phyloP scores from a whole-genome alignment of 2,797 vertebrate species.

The Pipistrellus kuhlii region DNA sequence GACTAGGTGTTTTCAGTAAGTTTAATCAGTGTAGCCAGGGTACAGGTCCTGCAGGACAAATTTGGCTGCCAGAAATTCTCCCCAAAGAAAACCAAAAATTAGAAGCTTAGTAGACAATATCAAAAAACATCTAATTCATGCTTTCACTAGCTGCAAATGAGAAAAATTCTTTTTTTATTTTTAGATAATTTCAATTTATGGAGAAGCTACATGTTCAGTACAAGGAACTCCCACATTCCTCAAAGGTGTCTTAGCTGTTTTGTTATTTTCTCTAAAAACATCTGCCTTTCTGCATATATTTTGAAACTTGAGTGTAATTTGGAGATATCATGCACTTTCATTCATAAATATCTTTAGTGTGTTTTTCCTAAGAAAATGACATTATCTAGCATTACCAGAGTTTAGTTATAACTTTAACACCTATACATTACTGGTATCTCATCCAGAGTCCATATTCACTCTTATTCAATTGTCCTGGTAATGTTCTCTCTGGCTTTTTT shows the following conservation, averaged over 20 bases:
- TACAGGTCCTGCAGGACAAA: not conserved
- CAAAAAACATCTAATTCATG: not conserved
- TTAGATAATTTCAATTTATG: not conserved
- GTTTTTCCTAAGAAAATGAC: not conserved
- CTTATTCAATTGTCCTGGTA: not conserved
- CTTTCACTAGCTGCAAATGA: not conserved
- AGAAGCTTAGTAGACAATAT: not conserved
- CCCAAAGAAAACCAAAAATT: not conserved
- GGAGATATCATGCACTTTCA: not conserved
- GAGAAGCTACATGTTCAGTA: not conserved
- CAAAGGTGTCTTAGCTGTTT: not conserved
- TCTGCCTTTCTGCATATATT: not conserved
- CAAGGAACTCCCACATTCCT: not conserved
- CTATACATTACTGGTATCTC: not conserved
- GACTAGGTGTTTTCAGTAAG: not conserved
- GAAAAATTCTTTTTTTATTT: not conserved
- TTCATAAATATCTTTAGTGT: not conserved
- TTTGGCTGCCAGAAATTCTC: not conserved
- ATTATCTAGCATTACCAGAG: not conserved
- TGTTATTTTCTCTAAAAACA: not conserved
- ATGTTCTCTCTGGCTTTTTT: not conserved
- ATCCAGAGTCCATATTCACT: not conserved
- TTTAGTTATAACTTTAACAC: not conserved
- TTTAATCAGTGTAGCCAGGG: not conserved
- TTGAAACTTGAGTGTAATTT: not conserved